Evolutionary conservation across 2,888 invertebrate species (phyloP), one percentile per base, ranked within the genome.

Genomic region (Scrobipalpa costella): DNA sequence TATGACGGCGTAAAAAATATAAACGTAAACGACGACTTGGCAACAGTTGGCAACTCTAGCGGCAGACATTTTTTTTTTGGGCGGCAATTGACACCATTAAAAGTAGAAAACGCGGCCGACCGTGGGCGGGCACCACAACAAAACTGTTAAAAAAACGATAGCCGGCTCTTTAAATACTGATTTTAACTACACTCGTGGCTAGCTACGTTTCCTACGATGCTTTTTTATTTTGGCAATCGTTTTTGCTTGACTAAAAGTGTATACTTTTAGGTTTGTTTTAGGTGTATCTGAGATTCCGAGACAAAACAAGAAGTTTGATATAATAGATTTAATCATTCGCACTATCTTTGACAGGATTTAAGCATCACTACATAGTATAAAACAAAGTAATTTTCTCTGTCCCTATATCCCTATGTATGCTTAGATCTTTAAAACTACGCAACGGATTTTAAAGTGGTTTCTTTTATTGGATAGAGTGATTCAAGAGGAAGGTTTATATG

Each of bases 11-110:
- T 11, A 38, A 57, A 59, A 59, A 44, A 58, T 27, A 52, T 11
- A 59, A 44, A 59, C n/a, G 33, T 27, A 77, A 57, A 79, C 76
- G 78, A 76, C 71, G 74, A 61, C 79, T 88, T 90, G 89, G 88
- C 89, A 86, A 75, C 27, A 27, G 27, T 27, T 27, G 27, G 27
- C 27, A 27, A 27, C 27, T 27, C 27, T 27, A 27, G 27, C 44
- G 15, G 44, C 44, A 15, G 44, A 15, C 44, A 15, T n/a, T 9
- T 44, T 55, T 74, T 81, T 84, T 84, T 85, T 82, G 76, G 73
- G 69, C 68, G 76, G 82, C 86, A 86, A 89, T 89, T 90, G 90
- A 90, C 89, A 89, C 81, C 75, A 75, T 81, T 90, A 69, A 78
- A 88, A 81, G 75, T 85, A 68, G 86, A 72, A 76, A 78, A 81